Base-by-base conservation (phyloP, 2,888 invertebrate genomes). In the Osmoderma eremita region DNA sequence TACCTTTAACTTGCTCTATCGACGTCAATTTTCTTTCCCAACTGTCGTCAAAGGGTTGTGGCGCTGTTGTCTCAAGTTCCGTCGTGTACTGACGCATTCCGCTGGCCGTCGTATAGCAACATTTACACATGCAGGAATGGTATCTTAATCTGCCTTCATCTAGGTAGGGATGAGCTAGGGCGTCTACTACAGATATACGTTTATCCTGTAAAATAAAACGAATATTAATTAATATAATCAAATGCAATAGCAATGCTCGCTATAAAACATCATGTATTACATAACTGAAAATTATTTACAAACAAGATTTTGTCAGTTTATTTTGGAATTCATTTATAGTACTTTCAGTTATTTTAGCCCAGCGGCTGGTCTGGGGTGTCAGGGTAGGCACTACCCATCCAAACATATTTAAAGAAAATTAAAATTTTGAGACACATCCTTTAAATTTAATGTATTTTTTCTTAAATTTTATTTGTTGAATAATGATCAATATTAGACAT, bases 61-160 rank as follows among this genome's bases (percentile, higher is more conserved):
- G 89, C 71, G 98, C 95, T 73, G 90, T 90, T 30, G 96, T 97
- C 84, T 98, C 98, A 76, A 97, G 93, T 83, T 97, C 97, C 42
- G 89, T 86, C 67, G 92, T 91, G 85, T 95, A 97, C 83, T 96
- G 95, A 67, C 97, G 86, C 86, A 91, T 88, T 56, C 90, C 89
- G 66, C 88, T 86, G 68, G 87, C 87, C 71, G 90, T 89, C 66
- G 92, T 91, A 83, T 92, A 95, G 85, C 99, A 99, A 80, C 99
- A 99, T 81, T 93, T 93, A 87, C 99, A 99, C 99, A 99, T 99
- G 84, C 99, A 99, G 71, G 98, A 98, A 86, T 99, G 99, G 86
- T 98, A 99, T 78, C 99, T 90, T 78, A 99, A 88, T 73, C 99
- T 90, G 24, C 98, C 99, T 83, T 99, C 99, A 80, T 98, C 98